phyloP scores from a whole-genome alignment of 2,888 invertebrate species.

The Drosophila cognata region DNA sequence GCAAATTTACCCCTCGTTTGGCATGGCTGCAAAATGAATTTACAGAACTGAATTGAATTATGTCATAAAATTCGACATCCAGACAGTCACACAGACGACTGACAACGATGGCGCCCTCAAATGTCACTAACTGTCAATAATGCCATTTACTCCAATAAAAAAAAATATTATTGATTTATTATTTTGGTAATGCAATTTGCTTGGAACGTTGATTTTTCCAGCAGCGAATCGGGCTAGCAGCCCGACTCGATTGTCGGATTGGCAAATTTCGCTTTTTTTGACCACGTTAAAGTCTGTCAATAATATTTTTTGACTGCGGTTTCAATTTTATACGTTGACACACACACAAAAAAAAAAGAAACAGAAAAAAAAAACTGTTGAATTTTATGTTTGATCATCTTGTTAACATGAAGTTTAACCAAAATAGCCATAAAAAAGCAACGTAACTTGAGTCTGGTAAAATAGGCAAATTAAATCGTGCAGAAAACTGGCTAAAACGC shows the following conservation, averaged over 20 bases:
- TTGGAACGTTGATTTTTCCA: slow-evolving; percentile 4
- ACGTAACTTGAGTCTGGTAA: slow-evolving; percentile 21
- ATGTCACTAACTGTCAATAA: slow-evolving; percentile 59
- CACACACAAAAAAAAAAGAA: not conserved
- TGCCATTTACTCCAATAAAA: slow-evolving; percentile 64
- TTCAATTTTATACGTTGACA: not conserved
- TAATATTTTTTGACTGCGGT: slow-evolving; percentile 4
- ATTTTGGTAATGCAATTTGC: slow-evolving; percentile 75
- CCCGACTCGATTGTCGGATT: slow-evolving; percentile 16
- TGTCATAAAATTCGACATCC: slow-evolving; percentile 54
- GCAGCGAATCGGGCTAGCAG: slow-evolving; percentile 8
- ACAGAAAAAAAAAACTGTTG: not conserved
- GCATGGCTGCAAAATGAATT: slow-evolving; percentile 58
- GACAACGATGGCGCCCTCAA: slow-evolving; percentile 17
- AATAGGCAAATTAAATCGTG: slow-evolving; percentile 59
- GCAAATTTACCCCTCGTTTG: slow-evolving; percentile 19
- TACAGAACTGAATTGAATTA: slow-evolving; percentile 72
- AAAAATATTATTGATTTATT: slow-evolving; percentile 74
- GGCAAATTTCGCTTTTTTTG: not conserved
- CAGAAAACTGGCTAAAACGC: slow-evolving; percentile 64
- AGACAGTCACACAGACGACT: slow-evolving; percentile 34
- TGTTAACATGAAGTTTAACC: slow-evolving; percentile 30
- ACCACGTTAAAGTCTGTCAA: slow-evolving; percentile 17
- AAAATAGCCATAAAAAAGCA: slow-evolving; percentile 9
- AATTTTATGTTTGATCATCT: slow-evolving; percentile 1